Evolutionary conservation across 2,888 invertebrate genomes (phyloP).

Genomic region (Drosophila limbata): DNA sequence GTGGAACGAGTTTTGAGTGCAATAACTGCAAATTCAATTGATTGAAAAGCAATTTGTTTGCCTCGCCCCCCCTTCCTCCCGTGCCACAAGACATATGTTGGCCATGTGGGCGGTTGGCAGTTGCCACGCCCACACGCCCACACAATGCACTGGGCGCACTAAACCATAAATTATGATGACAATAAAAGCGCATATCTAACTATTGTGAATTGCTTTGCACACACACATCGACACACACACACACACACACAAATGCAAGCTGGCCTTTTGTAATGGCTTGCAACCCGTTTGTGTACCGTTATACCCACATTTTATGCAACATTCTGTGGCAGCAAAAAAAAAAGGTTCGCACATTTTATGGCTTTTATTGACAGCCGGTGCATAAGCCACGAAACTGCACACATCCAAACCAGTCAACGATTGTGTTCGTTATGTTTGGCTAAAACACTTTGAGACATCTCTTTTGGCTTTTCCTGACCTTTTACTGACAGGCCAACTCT

Average conservation of each 20-base stretch:
- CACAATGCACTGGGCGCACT: slow-evolving; percentile 54
- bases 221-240: slow-evolving; percentile 16
- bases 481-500: slow-evolving; percentile 40
- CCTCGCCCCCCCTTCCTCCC: slow-evolving; percentile 9
- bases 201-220: slow-evolving; percentile 54
- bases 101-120: slow-evolving; percentile 31
- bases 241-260: slow-evolving; percentile 29
- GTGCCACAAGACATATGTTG: slow-evolving; percentile 52
- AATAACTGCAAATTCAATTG: slow-evolving; percentile 78
- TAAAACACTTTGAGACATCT: slow-evolving; percentile 2
- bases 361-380: slow-evolving; percentile 51
- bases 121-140: slow-evolving; percentile 30
- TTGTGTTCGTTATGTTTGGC: neutral
- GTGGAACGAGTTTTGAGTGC: slow-evolving; percentile 66
- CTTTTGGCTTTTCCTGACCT: slow-evolving; percentile 7
- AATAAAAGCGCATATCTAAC: slow-evolving; percentile 68
- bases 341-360: slow-evolving; percentile 49
- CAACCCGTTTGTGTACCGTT: slow-evolving; percentile 29
- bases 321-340: slow-evolving; percentile 39
- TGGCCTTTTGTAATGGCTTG: slow-evolving; percentile 50
- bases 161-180: slow-evolving; percentile 71
- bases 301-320: slow-evolving; percentile 61
- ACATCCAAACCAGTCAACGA: neutral
- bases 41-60: slow-evolving; percentile 77
- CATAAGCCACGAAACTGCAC: slow-evolving; percentile 3